Percentiles rank a stretch among this genome's conserved stretches.
These are phyloP conservation scores for Petrocephalus schoutedeni DNA, from an alignment of 2,797 vertebrate genomes.

Conservation along the genomic window DNA sequence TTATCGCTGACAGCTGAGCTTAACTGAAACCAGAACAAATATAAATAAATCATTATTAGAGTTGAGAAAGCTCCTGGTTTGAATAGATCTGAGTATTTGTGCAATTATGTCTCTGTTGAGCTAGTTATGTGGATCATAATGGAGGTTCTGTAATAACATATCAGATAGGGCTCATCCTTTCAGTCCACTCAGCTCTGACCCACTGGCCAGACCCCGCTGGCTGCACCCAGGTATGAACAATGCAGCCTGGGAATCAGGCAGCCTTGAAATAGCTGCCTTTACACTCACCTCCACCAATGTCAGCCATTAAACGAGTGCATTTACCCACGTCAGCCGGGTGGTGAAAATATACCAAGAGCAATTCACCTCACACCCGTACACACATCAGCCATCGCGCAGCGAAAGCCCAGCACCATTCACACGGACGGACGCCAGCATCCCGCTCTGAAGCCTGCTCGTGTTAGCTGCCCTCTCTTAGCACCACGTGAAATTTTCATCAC, in stretches of 20 bases:
- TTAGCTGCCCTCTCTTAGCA: background rate
- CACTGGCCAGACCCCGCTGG: conserved; percentile 3
- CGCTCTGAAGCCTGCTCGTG: background rate
- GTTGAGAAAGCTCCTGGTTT: background rate
- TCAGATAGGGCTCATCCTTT: background rate
- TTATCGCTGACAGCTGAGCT: background rate
- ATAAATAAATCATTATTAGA: background rate
- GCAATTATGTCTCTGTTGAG: conserved; percentile 13
- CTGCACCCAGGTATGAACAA: conserved; percentile 13
- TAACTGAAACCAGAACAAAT: background rate
- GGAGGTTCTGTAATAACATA: background rate
- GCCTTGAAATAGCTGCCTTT: conserved; percentile 26
- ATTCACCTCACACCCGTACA: background rate
- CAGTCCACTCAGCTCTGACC: conserved; percentile 8
- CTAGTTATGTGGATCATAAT: background rate
- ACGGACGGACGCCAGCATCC: background rate
- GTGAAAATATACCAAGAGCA: conserved; percentile 17
- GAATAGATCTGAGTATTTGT: background rate
- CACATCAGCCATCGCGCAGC: background rate
- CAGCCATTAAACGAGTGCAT: background rate
- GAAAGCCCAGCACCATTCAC: background rate
- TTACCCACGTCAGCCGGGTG: background rate
- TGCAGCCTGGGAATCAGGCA: conserved; percentile 19
- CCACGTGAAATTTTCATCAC: background rate
- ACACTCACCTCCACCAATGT: background rate